Evolutionary conservation across 1,140 invertebrate species (phyloP).

Genomic region (Lasioglossum albipes): DNA sequence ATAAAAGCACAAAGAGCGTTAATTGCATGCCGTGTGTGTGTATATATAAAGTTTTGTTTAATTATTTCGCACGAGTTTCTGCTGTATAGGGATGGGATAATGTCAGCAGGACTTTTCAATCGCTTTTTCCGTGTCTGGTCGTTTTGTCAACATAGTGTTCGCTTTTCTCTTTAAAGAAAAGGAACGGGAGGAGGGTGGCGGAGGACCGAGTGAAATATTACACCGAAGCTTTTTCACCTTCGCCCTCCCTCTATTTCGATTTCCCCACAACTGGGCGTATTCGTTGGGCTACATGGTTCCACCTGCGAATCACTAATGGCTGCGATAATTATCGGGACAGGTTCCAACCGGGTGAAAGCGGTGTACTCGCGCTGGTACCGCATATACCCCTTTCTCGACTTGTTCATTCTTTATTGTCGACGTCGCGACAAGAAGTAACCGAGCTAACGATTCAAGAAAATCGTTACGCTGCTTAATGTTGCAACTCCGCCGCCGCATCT

Average conservation of each 20-base stretch:
- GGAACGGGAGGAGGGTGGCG: no score
- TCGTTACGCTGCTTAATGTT: conserved; percentile 1
- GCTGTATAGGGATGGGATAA: no score
- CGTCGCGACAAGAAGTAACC: not conserved
- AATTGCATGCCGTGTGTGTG: no score
- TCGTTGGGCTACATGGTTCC: not conserved
- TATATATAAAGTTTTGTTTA: no score
- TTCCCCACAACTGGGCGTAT: not conserved
- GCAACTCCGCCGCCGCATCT: not conserved
- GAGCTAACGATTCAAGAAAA: conserved; percentile 32
- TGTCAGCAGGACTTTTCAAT: no score
- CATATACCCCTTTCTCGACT: not conserved
- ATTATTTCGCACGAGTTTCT: no score
- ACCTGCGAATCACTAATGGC: not conserved
- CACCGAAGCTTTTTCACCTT: not conserved
- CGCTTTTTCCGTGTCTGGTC: no score
- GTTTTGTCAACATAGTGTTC: no score
- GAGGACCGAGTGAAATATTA: not conserved
- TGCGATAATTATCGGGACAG: not conserved
- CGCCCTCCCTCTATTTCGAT: not conserved
- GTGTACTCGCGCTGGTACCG: not conserved
- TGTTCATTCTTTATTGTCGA: not conserved
- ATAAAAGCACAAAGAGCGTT: no score
- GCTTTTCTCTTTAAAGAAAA: no score
- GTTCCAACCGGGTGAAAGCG: not conserved